Evolutionary conservation across 2,888 invertebrate species (phyloP), one percentile per base, ranked within the genome.

Genomic region (Cenopis cana): DNA sequence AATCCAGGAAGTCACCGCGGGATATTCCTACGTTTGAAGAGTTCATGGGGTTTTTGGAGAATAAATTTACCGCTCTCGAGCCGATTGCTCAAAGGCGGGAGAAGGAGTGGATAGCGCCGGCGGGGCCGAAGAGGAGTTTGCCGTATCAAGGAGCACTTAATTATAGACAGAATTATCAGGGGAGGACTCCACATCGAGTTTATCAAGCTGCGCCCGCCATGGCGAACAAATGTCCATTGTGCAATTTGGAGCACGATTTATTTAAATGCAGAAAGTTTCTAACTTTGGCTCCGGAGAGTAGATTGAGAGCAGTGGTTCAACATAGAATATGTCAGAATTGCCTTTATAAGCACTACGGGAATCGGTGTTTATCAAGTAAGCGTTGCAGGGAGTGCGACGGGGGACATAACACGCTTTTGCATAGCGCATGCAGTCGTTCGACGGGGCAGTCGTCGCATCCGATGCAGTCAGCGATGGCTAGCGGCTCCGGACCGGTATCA

Each of bases 11-110:
- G 18, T 20, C 41, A 8, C 74, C 74, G 20, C 65, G 74, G 29
- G 74, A 76, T 14, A n/a, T 76, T n/a, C 72, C 75, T 0, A 56
- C 57, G 5, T 50, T 74, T 11, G 61, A 68, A 6, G 74, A 76
- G 2, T 71, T 76, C n/a, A 59, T 74, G 49, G 11, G 29, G 0
- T 74, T 75, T 18, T 49, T 75, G 20, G 72, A 75, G 18, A 62
- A 20, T 36, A 75, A 73, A 41, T 73, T 73, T 38, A 74, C 61
- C 9, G 69, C 71, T 20, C 60, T 72, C 12, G 74, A 74, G 55
- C 64, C 74, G 1, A 56, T 69, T 20, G 38, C 17, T 6, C 20
- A 24, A 24, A 24, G 4, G 4, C 24, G 69, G 8, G 61, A 62
- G 12, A 41, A n/a, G 33, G 54, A 71, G 50, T 36, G 17, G 17